Base-by-base conservation (phyloP, 1,140 invertebrate genomes). In the Archivesica marissinica region DNA sequence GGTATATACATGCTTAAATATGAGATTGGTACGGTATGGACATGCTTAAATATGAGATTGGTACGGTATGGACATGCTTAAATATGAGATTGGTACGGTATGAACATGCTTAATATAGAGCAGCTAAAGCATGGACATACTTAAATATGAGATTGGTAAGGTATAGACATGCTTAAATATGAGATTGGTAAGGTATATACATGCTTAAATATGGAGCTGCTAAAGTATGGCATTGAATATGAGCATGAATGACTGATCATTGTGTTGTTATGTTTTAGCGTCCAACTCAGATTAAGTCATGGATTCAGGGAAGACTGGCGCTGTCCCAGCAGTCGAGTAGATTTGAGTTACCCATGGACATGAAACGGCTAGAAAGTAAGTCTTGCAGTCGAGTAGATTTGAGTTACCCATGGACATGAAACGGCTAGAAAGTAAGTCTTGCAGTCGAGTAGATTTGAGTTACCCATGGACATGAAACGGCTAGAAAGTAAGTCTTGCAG, bases 341-440 rank as follows among this genome's bases (percentile, higher is more conserved):
- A 2, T 93, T 93, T 88, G 91, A 92, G 56, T 85, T 93, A 38
- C 92, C 92, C 9, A 92, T 93, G 87, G 92, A 93, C 79, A 92
- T 92, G 90, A 90, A 88, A 77, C 17, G 72, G 13, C 82, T 93
- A 20, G 91, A 93, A 88, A 89, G 91, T 92, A 87, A 89, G 89
- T 89, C n/a, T n/a, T n/a, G n/a, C 90, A 90, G 44, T 88, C 91
- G 0, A 90, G 91, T 87, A 86, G 92, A 2, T 93, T 93, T 88
- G 91, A 92, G 56, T 85, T 93, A 38, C 92, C 92, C 9, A 92
- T 93, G 87, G 92, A 93, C 79, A 92, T 92, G 90, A 90, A 88
- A 77, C 17, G 72, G 13, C 82, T 93, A 20, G 91, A 93, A 88
- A 89, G 91, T 92, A 87, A 89, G 89, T 89, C n/a, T n/a, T n/a